Base-by-base conservation (phyloP, 1,140 invertebrate species). In the Eueides isabella region DNA sequence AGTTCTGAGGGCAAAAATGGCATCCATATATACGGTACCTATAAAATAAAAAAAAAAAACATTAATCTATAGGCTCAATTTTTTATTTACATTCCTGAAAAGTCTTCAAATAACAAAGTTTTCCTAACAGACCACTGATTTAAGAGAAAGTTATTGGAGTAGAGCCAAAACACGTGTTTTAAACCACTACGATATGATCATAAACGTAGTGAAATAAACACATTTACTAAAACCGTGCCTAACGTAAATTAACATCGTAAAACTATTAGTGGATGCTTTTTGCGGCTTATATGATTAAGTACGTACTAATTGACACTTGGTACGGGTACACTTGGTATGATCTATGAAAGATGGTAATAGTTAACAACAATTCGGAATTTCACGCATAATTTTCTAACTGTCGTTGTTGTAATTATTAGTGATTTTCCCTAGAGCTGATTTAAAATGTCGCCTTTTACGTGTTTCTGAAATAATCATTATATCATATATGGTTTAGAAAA, bases 61-160 rank as follows among this genome's bases (percentile, higher is more conserved):
- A n/a, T n/a, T n/a, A n/a, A n/a, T n/a, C n/a, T n/a, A n/a, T n/a
- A 33, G 31, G 31, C 31, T 38, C 14, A 2, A 55, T 12, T 26
- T 55, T 55, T 55, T 11, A 55, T 9, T 11, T 9, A 12, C 19
- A 55, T 26, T 23, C 7, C 23, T 26, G 23, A 55, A 55, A 55
- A n/a, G 19, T 44, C n/a, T 44, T 23, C 16, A 44, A 44, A 44
- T 44, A 44, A 44, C n/a, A 9, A 26, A 66, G 48, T 61, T 61
- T 35, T 65, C 38, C 67, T 68, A 68, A 74, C 33, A 68, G 66
- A 61, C 44, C 30, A 64, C 64, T 44, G 66, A 72, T 78, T 70
- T 71, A 65, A 75, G 67, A 82, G 87, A 91, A 86, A 90, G 87
- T 89, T 72, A 72, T 87, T 92, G 90, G 88, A 82, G 68, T 62